Evolutionary conservation across 1,140 invertebrate species (phyloP), one percentile per base, ranked within the genome.

Genomic region (Samia ricini): DNA sequence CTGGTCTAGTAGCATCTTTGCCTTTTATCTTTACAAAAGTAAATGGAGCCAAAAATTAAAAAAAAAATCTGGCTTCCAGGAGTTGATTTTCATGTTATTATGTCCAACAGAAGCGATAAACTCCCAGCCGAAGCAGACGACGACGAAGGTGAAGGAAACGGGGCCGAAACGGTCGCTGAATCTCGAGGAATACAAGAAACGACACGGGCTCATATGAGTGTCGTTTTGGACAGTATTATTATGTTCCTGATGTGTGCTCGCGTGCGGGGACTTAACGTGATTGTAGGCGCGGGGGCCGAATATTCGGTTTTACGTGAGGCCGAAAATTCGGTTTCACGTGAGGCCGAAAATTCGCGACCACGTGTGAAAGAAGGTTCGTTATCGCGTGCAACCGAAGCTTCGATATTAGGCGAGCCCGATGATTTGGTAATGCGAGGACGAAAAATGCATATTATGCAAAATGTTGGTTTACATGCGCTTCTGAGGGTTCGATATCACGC

Each of bases 111-210:
- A 85, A 78, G 62, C 76, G 8, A 93, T 95, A 8, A 94, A 93
- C 72, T 92, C 95, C 10, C 92, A 95, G 61, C 95, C 96, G 24
- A 96, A 96, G 82, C 93, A 95, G 58, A 64, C 85, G 51, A 90
- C 93, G 4, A 93, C 91, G 8, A 93, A 93, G 76, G 93, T 95
- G 48, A 95, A 95, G 81, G 96, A 97, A 71, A 93, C 94, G 0
- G 96, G 95, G 2, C 97, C 97, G 4, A 94, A 95, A 67, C 88
- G 97, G 65, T 98, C 97, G 0, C 89, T 99, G n/a, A 99, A 99
- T 84, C 91, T 99, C 56, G 97, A 98, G 88, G 98, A 98, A 82
- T 99, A 99, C 88, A 99, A 99, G 91, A 98, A 98, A 90, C 96
- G 97, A 82, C 94, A 97, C 68, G 97, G 98, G 58, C 94, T 99